phyloP scores from a whole-genome alignment of 2,888 invertebrate species.

The Dione juno region DNA sequence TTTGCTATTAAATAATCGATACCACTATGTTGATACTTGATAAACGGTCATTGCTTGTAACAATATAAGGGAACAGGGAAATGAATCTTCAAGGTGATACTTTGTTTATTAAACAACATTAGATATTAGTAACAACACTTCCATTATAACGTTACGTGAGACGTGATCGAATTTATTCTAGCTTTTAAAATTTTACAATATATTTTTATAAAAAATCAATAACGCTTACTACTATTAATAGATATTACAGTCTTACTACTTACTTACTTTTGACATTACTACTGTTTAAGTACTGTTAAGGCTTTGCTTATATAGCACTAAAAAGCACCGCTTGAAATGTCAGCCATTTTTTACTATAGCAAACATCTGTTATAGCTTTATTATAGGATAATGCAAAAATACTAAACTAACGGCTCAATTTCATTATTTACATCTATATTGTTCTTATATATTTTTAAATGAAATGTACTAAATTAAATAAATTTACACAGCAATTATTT shows the following conservation, averaged over 20 bases:
- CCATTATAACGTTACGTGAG: neutral
- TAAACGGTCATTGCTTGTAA: constrained; percentile 76
- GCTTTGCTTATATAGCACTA: neutral
- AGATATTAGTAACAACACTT: neutral
- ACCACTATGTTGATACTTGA: constrained; percentile 57
- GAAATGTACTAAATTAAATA: neutral
- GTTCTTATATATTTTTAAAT: constrained; percentile 32
- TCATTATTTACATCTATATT: constrained; percentile 37
- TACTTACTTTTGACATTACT: neutral
- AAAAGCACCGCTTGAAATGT: constrained; percentile 21
- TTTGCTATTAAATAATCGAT: constrained; percentile 83
- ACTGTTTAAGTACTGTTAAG: no score
- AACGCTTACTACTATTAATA: neutral
- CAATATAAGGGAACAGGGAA: constrained; percentile 32
- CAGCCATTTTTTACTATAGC: constrained; percentile 10
- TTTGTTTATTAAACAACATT: neutral
- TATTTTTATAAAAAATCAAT: neutral
- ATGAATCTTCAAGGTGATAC: constrained; percentile 3
- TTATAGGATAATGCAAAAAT: constrained; percentile 31
- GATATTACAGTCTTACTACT: no score
- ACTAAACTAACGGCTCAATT: constrained; percentile 31
- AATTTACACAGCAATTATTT: neutral
- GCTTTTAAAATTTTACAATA: neutral
- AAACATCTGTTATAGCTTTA: constrained; percentile 37
- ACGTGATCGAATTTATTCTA: neutral